phyloP scores from a whole-genome alignment of 2,113 vertebrate genomes.

The Sander lucioperca region DNA sequence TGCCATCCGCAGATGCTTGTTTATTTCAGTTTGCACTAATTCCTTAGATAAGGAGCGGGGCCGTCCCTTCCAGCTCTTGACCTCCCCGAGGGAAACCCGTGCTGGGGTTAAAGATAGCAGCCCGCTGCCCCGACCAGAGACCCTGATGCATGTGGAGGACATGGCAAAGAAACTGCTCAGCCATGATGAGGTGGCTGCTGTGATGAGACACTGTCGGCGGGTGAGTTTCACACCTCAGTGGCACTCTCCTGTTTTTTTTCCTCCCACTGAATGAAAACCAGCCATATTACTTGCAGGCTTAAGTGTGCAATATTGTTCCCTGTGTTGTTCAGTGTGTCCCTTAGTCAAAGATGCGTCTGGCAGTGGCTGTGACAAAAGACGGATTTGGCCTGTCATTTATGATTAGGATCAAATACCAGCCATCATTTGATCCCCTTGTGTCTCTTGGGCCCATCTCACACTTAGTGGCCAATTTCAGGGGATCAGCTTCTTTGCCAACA shows the following conservation, averaged over 20 bases:
- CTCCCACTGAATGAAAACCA: constrained; percentile 34
- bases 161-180: constrained; percentile 89
- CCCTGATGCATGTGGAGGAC: constrained; percentile 88
- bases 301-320: constrained; percentile 26
- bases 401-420: constrained; percentile 60
- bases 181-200: constrained; percentile 89
- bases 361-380: constrained; percentile 50
- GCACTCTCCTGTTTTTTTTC: background rate
- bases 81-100: constrained; percentile 75
- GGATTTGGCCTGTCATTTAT: constrained; percentile 60
- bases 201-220: constrained; percentile 93
- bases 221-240: constrained; percentile 79
- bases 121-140: constrained; percentile 65
- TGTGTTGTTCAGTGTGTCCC: constrained; percentile 20
- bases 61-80: constrained; percentile 75
- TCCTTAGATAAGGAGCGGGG: constrained; percentile 76
- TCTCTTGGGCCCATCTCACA: background rate
- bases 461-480: constrained; percentile 15
- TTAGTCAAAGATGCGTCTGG: constrained; percentile 32
- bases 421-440: constrained; percentile 46
- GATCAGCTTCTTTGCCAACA: constrained; percentile 25
- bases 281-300: constrained; percentile 2
- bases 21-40: background rate
- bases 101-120: constrained; percentile 75
- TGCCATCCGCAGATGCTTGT: background rate